phyloP scores from a whole-genome alignment of 2,888 invertebrate species.

The Melanostoma mellinum region DNA sequence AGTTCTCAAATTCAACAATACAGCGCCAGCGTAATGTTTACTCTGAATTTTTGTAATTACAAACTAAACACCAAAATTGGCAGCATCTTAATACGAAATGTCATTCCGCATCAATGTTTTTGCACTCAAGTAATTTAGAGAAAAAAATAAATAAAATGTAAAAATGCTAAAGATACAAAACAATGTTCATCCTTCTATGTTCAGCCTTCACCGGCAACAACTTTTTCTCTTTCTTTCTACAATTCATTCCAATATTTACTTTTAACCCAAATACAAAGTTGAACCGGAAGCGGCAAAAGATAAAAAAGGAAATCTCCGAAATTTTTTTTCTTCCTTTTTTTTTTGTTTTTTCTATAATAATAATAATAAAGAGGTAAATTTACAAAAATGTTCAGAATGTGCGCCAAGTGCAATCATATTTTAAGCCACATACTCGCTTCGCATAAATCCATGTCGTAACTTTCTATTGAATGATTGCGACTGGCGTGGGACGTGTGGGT shows the following conservation, averaged over 20 bases:
- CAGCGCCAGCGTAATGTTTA: background rate
- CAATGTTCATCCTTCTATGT: background rate
- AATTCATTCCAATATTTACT: constrained; percentile 24
- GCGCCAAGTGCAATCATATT: constrained; percentile 61
- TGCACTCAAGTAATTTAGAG: constrained; percentile 31
- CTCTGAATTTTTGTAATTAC: background rate
- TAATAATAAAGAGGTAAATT: constrained; percentile 31
- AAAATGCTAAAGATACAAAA: no score
- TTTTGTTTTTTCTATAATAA: no score
- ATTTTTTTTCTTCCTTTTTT: background rate
- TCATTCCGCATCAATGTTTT: constrained; percentile 10
- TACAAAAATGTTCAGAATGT: constrained; percentile 22
- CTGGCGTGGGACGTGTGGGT: background rate
- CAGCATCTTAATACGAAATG: background rate
- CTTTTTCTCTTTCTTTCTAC: background rate
- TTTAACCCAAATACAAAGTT: constrained; percentile 22
- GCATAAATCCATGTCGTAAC: constrained; percentile 54
- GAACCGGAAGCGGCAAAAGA: background rate
- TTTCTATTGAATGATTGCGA: constrained; percentile 58
- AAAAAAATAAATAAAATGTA: background rate
- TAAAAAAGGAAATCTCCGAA: constrained; percentile 1
- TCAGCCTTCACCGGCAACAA: background rate
- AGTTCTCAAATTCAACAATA: background rate
- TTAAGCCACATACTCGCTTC: constrained; percentile 34
- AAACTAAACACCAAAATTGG: background rate